A percentile compares a stretch with the other conserved stretches of the same genome.
Conservation (phyloP, 2,888 invertebrate genomes). For the Spicauda simplicius region DNA sequence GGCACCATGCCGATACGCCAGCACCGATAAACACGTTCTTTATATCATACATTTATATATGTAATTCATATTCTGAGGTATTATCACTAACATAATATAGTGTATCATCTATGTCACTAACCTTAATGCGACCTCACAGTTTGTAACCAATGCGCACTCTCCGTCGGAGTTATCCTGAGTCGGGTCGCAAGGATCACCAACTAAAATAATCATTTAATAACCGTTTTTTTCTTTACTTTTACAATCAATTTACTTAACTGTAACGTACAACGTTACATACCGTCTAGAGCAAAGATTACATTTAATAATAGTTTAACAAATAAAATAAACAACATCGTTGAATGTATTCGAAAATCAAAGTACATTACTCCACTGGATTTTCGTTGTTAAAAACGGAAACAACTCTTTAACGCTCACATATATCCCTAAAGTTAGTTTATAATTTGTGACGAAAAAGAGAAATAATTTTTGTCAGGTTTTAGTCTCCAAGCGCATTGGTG, state of each 20-base stretch:
- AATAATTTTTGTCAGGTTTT: neutral
- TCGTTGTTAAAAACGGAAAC: neutral
- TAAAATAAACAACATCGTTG: neutral
- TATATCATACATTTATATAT: too few species aligned
- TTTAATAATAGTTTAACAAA: neutral
- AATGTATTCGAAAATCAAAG: neutral
- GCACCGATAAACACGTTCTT: too few species aligned
- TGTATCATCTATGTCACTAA: too few species aligned
- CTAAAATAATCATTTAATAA: slow-evolving; percentile 9
- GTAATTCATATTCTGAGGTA: neutral
- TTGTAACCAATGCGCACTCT: neutral
- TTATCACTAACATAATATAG: too few species aligned
- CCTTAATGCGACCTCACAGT: slow-evolving; percentile 6
- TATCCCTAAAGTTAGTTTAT: too few species aligned
- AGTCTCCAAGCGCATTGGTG: neutral
- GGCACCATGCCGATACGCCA: too few species aligned
- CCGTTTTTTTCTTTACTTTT: too few species aligned
- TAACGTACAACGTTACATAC: neutral
- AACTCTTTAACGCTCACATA: too few species aligned
- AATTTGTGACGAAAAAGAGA: neutral
- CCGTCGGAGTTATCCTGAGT: slow-evolving; percentile 6
- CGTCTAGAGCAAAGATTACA: neutral
- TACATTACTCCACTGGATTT: neutral
- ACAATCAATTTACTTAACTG: too few species aligned
- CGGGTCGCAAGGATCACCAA: slow-evolving; percentile 6